A percentile compares a stretch with the other conserved stretches of the same genome.
Evolutionary conservation across 2,113 vertebrate species (phyloP).

Genomic region (Psittacus erithacus): DNA sequence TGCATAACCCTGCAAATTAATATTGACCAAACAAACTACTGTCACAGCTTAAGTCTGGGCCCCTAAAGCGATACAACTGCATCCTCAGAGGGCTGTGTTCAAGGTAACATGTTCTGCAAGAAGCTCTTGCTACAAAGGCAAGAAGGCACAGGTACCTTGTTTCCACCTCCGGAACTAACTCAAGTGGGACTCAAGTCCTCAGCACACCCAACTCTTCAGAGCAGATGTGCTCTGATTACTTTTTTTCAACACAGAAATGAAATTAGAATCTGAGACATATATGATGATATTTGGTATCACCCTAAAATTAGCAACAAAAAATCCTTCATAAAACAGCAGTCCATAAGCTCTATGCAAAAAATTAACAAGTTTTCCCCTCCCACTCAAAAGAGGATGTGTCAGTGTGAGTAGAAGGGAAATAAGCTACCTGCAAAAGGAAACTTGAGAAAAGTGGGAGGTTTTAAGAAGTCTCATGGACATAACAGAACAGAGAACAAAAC

Average conservation of each 20-base stretch:
- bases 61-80: not conserved
- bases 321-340: not conserved
- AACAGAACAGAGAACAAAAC: not conserved
- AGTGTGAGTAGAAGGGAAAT: not conserved
- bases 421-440: not conserved
- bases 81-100: not conserved
- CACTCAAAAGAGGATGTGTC: not conserved
- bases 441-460: not conserved
- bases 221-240: not conserved
- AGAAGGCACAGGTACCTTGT: not conserved
- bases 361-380: not conserved
- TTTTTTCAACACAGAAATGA: not conserved
- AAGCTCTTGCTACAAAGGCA: not conserved
- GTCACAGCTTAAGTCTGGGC: not conserved
- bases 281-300: not conserved
- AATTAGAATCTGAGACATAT: not conserved
- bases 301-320: not conserved
- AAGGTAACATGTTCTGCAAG: not conserved
- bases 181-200: not conserved
- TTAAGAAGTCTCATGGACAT: not conserved
- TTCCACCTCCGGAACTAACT: not conserved
- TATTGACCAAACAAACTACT: not conserved
- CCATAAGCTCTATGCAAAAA: not conserved
- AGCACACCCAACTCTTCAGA: not conserved
- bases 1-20: not conserved